Evolutionary conservation across 2,113 vertebrate genomes (phyloP), one percentile per base, ranked within the genome.

Genomic region (Gobiocypris rarus): DNA sequence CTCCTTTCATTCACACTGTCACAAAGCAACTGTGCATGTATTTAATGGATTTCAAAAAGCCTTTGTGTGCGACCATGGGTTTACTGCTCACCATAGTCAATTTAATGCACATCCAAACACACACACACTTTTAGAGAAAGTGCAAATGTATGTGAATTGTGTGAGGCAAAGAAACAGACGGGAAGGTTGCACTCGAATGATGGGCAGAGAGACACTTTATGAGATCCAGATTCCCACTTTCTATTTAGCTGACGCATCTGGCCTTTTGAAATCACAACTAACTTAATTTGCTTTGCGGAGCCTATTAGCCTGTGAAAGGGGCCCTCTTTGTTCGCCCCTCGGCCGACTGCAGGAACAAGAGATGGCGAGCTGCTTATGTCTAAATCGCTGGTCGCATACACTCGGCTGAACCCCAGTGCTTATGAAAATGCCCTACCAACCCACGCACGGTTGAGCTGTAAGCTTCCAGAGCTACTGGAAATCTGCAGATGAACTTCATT

Each of bases 191-290:
- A 14, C 50, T 52, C 5, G 50, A 50, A 74, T 4, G 71, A 74
- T 28, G 24, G 71, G 2, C 13, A 45, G 81, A 54, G 31, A 19
- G 31, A 43, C 5, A 34, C 50, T 75, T 34, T 75, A 75, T 56
- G 50, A 56, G 22, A 75, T 56, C 48, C 48, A 75, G 50, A 56
- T 34, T n/a, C 28, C 45, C 45, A 52, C 45, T 52, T 19, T 75
- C 45, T 75, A 26, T 74, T 71, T 74, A 34, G 45, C 11, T 5
- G 28, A 9, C 26, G 50, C 65, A 70, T 71, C 65, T 34, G 67
- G 67, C 69, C 81, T 82, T 41, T 59, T 28, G 34, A 82, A 82
- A 82, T 56, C 50, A 82, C 81, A 58, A 69, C 45, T 70, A 81
- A 81, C 63, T 54, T 81, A 70, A 81, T 34, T 48, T 52, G 63